These are phyloP conservation scores for Enteromius anoplus DNA, from an alignment of 2,797 vertebrate genomes.

Conservation along the genomic window DNA sequence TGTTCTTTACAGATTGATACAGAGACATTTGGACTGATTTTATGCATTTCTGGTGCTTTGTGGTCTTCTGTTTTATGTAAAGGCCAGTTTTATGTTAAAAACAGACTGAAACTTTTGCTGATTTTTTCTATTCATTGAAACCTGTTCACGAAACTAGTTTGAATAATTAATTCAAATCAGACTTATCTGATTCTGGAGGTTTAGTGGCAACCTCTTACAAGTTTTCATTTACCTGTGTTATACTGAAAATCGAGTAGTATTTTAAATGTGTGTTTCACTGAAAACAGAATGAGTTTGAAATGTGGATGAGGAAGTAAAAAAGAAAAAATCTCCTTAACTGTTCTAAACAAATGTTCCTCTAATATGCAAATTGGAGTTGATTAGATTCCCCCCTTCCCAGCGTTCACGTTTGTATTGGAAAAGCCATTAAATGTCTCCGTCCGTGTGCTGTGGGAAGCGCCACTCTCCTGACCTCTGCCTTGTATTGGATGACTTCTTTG, in stretches of 20 bases:
- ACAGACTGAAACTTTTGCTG: background rate
- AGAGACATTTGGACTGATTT: background rate
- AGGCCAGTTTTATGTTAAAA: background rate
- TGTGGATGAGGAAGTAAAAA: background rate
- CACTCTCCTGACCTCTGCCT: constrained; percentile 55
- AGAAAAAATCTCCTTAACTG: constrained; percentile 41
- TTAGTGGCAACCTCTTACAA: background rate
- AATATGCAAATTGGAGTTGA: constrained; percentile 66
- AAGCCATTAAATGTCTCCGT: constrained; percentile 63
- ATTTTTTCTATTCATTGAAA: background rate
- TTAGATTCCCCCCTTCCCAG: constrained; percentile 57
- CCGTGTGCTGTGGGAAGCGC: constrained; percentile 53
- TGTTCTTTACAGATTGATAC: background rate
- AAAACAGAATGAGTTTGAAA: background rate
- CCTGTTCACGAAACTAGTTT: background rate
- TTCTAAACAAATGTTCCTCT: constrained; percentile 60
- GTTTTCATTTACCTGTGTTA: background rate
- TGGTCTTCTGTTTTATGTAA: background rate
- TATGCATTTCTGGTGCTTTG: background rate
- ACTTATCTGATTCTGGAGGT: background rate
- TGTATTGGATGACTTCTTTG: constrained; percentile 70
- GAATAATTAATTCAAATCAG: background rate
- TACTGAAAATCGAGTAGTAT: background rate
- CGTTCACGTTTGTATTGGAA: constrained; percentile 61
- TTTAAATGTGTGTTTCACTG: background rate